Evolutionary conservation across 2,888 invertebrate genomes (phyloP).

Genomic region (Nycteola revayana): DNA sequence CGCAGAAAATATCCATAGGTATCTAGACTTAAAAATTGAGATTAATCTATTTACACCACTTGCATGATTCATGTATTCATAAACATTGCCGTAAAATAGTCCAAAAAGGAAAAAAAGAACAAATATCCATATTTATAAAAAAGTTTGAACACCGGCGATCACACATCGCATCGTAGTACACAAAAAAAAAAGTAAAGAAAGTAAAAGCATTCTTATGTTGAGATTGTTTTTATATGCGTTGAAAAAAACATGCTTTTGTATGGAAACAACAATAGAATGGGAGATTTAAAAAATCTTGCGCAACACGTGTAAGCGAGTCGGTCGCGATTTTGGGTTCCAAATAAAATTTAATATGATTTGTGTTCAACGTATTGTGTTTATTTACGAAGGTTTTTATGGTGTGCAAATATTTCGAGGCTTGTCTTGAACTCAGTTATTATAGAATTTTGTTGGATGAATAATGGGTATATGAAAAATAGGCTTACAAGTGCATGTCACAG

Average conservation of each 20-base stretch:
- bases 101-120: too few relatives aligned
- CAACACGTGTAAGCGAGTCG: constrained; percentile 55
- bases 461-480: too few relatives aligned
- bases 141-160: constrained; percentile 26
- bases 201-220: constrained; percentile 67
- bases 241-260: constrained; percentile 46
- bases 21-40: too few relatives aligned
- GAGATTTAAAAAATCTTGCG: constrained; percentile 45
- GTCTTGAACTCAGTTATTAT: too few relatives aligned
- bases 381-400: background rate
- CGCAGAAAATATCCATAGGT: too few relatives aligned
- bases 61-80: too few relatives aligned
- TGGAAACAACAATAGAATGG: constrained; percentile 37
- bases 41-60: too few relatives aligned
- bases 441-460: too few relatives aligned
- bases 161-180: constrained; percentile 13
- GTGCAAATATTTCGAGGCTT: too few relatives aligned
- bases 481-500: too few relatives aligned
- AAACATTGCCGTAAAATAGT: too few relatives aligned
- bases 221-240: constrained; percentile 47
- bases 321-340: constrained; percentile 24
- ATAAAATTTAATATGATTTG: constrained; percentile 22
- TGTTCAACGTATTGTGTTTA: constrained; percentile 14
- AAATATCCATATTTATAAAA: background rate
- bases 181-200: constrained; percentile 57